A percentile compares a stretch with the other conserved stretches of the same genome.
Evolutionary conservation across 2,888 invertebrate genomes (phyloP).

Genomic region (Pasiphila rectangulata): DNA sequence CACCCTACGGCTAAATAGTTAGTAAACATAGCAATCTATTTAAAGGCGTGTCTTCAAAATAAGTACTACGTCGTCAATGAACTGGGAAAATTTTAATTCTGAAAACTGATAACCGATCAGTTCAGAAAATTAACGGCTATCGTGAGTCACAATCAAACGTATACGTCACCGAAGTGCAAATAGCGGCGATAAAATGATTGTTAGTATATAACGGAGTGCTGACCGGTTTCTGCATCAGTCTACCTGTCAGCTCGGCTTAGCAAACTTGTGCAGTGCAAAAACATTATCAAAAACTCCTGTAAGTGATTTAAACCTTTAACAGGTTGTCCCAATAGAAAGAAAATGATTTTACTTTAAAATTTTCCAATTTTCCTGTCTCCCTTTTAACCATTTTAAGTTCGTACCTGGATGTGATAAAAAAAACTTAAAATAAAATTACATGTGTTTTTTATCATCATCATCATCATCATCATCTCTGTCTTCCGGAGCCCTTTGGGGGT

Average conservation of each 20-base stretch:
- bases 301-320: slow-evolving; percentile 12
- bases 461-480: too few relatives aligned
- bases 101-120: slow-evolving; percentile 16
- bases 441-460: too few relatives aligned
- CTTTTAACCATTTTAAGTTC: background rate
- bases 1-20: too few relatives aligned
- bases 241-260: slow-evolving; percentile 14
- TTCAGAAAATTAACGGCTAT: slow-evolving; percentile 23
- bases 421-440: too few relatives aligned
- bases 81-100: slow-evolving; percentile 7
- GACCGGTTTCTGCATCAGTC: slow-evolving; percentile 25
- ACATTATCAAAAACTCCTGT: slow-evolving; percentile 8
- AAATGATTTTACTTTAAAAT: too few relatives aligned
- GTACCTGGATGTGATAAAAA: too few relatives aligned
- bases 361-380: too few relatives aligned
- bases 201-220: slow-evolving; percentile 24
- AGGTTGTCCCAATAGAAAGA: too few relatives aligned
- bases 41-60: slow-evolving; percentile 22
- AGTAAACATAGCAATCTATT: background rate
- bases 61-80: slow-evolving; percentile 14
- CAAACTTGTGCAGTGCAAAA: slow-evolving; percentile 16
- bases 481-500: too few relatives aligned
- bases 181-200: slow-evolving; percentile 21
- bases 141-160: slow-evolving; percentile 21
- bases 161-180: slow-evolving; percentile 20